These are phyloP conservation scores for Gasterosteus nipponicus DNA, from an alignment of 2,113 vertebrate genomes.

Conservation along the genomic window DNA sequence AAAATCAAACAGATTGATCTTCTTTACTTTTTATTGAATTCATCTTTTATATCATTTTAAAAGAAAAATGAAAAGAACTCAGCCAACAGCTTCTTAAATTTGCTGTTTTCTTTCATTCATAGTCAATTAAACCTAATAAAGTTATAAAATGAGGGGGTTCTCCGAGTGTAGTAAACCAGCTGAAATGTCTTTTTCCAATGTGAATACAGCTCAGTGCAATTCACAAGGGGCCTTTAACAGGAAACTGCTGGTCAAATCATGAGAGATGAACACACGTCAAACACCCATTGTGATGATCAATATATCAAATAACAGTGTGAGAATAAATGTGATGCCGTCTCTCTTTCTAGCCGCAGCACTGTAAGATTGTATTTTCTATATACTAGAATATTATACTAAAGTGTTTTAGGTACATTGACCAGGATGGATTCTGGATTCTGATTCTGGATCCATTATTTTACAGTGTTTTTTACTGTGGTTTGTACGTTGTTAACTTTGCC, in stretches of 20 bases:
- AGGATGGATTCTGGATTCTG: conserved; percentile 26
- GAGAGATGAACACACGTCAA: neutral
- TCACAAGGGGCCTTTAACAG: neutral
- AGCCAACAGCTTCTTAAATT: neutral
- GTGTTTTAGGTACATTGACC: conserved; percentile 39
- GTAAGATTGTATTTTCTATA: conserved; percentile 38
- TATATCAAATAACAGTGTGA: conserved; percentile 7
- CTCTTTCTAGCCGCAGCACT: conserved; percentile 21
- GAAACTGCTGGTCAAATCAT: neutral
- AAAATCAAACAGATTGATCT: neutral
- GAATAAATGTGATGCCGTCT: conserved; percentile 37
- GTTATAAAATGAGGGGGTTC: neutral
- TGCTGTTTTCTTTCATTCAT: neutral
- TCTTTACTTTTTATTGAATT: neutral
- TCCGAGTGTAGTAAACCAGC: neutral
- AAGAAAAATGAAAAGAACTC: neutral
- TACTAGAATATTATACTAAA: neutral
- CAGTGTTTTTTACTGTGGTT: neutral
- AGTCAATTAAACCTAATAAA: too few species aligned
- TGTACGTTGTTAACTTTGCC: neutral
- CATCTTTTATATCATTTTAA: neutral
- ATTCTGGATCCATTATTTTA: neutral
- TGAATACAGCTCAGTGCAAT: neutral
- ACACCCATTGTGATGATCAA: neutral
- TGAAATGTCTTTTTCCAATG: neutral